Conservation (phyloP, 2,113 vertebrate genomes). For the Saguinus midas region DNA sequence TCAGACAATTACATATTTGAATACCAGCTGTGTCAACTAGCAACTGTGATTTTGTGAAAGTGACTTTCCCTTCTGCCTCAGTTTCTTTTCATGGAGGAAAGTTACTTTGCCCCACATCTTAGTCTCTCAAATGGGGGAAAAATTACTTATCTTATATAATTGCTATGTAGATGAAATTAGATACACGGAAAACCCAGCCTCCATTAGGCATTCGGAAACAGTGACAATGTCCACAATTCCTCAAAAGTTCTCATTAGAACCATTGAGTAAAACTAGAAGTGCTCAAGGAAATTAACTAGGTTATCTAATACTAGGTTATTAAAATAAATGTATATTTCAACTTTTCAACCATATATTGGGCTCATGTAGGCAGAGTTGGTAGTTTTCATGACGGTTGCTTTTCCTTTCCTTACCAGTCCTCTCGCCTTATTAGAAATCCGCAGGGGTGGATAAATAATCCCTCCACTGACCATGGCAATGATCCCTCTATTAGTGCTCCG, state of each 20-base stretch:
- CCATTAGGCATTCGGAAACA: neutral
- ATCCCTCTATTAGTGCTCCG: slow-evolving; percentile 54
- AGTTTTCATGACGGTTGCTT: rapidly evolving
- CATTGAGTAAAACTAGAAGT: neutral
- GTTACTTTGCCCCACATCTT: neutral
- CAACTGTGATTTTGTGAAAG: neutral
- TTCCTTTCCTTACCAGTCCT: neutral
- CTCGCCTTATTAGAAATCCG: neutral
- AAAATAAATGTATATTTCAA: neutral
- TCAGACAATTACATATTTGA: neutral
- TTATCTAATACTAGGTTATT: neutral
- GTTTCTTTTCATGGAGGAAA: neutral
- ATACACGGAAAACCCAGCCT: neutral
- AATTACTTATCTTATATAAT: neutral
- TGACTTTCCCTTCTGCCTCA: neutral
- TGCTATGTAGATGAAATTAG: neutral
- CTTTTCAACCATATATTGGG: rapidly evolving
- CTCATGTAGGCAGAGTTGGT: rapidly evolving
- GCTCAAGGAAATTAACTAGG: neutral
- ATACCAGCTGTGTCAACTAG: neutral
- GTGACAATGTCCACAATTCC: neutral
- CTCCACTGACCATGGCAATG: neutral
- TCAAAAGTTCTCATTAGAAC: neutral
- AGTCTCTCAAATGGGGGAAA: neutral
- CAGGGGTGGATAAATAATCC: slow-evolving; percentile 8